Conservation (phyloP, 2,888 invertebrate species). For the Luperina testacea region DNA sequence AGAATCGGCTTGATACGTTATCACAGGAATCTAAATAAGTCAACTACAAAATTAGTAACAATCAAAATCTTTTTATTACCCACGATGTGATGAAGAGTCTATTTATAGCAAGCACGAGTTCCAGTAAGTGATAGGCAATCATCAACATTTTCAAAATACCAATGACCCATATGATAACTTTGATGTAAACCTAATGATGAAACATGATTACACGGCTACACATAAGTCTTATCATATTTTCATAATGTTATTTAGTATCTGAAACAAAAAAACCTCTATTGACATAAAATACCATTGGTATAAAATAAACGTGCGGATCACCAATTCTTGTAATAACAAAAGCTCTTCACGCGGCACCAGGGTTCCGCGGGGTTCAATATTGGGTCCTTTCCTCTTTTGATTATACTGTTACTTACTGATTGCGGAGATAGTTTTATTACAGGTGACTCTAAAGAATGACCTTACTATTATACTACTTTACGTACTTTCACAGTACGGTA, state of each 20-base stretch:
- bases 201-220: conserved; percentile 24
- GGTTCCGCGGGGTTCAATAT: conserved; percentile 10
- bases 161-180: conserved; percentile 39
- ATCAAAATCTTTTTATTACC: conserved; percentile 12
- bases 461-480: not conserved
- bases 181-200: conserved; percentile 8
- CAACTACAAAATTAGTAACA: not conserved
- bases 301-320: not conserved
- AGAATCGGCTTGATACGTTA: not conserved
- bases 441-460: not conserved
- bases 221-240: conserved; percentile 12
- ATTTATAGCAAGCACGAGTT: conserved; percentile 14
- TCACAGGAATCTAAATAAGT: conserved; percentile 3
- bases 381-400: not conserved
- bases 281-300: not conserved
- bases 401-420: not conserved
- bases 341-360: not conserved
- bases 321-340: not conserved
- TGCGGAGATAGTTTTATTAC: too few relatives aligned
- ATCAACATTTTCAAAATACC: conserved; percentile 39
- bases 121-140: conserved; percentile 24
- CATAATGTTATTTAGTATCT: not conserved
- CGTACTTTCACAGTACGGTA: not conserved
- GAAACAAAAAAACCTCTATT: not conserved
- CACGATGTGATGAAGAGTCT: not conserved